Conservation (phyloP, 2,113 vertebrate species). For the Nicator chloris region DNA sequence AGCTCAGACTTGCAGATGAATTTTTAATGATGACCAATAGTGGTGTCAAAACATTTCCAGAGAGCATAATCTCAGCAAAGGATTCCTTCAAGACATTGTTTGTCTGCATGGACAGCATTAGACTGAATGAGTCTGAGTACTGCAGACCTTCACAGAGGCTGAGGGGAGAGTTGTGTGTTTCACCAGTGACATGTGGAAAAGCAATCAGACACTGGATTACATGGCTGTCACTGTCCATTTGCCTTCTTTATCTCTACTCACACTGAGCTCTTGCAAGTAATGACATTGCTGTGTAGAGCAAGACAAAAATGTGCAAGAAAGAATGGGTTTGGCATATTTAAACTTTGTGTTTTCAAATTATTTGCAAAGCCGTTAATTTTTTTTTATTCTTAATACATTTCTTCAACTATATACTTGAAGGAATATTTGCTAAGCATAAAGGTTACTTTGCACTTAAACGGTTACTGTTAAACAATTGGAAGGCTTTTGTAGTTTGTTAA, state of each 20-base stretch:
- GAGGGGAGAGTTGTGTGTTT: slow-evolving; percentile 43
- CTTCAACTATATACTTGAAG: background rate
- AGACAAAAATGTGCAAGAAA: background rate
- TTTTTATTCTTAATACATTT: background rate
- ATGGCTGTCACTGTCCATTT: slow-evolving; percentile 70
- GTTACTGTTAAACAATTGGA: background rate
- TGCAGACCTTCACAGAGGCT: slow-evolving; percentile 34
- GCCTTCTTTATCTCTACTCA: slow-evolving; percentile 68
- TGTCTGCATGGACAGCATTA: slow-evolving; percentile 44
- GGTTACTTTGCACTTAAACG: background rate
- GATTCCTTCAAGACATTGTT: slow-evolving; percentile 19
- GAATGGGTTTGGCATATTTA: background rate
- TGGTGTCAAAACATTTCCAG: background rate
- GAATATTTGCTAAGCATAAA: background rate
- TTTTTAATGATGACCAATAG: background rate
- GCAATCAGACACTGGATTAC: slow-evolving; percentile 73
- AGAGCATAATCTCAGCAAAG: background rate
- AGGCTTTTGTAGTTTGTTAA: background rate
- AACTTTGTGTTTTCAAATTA: background rate
- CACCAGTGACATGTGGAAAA: slow-evolving; percentile 70
- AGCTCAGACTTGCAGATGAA: background rate
- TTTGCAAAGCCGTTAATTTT: background rate
- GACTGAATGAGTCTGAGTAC: background rate
- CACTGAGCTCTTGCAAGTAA: slow-evolving; percentile 35
- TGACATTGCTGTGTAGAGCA: background rate